A percentile compares a stretch with the other conserved stretches of the same genome.
These are phyloP conservation scores for Fissipunctia ypsillon DNA, from an alignment of 2,888 invertebrate species.

Conservation along the genomic window DNA sequence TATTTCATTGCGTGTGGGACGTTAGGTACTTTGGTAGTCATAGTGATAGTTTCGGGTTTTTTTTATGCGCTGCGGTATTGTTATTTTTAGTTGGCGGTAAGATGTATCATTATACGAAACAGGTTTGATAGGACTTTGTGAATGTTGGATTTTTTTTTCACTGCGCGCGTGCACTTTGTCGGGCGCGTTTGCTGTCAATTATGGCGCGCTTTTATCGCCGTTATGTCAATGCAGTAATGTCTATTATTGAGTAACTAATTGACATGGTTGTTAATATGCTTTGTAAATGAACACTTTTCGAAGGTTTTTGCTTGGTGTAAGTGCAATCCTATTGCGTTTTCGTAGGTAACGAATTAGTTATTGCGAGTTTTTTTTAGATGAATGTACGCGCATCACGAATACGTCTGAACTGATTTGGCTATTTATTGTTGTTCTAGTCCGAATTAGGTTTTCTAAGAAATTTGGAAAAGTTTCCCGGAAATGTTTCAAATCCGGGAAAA, in stretches of 20 bases:
- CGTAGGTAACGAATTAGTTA: background rate
- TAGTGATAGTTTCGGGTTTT: constrained; percentile 42
- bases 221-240: constrained; percentile 46
- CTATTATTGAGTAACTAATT: constrained; percentile 40
- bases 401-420: too few relatives aligned
- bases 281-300: constrained; percentile 27
- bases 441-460: too few relatives aligned
- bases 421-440: too few relatives aligned
- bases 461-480: too few relatives aligned
- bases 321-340: background rate
- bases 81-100: constrained; percentile 55
- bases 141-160: constrained; percentile 24
- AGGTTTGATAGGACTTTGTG: constrained; percentile 19
- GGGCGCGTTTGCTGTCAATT: constrained; percentile 32
- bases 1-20: constrained; percentile 50
- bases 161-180: constrained; percentile 16
- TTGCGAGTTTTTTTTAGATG: background rate
- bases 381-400: too few relatives aligned
- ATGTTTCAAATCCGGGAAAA: too few relatives aligned
- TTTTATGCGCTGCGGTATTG: constrained; percentile 41
- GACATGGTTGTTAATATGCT: constrained; percentile 32
- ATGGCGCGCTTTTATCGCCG: constrained; percentile 51
- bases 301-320: constrained; percentile 2
- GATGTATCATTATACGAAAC: constrained; percentile 31
- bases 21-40: constrained; percentile 20